Base-by-base conservation (phyloP, 2,888 invertebrate species). In the Orthosia cruda region DNA sequence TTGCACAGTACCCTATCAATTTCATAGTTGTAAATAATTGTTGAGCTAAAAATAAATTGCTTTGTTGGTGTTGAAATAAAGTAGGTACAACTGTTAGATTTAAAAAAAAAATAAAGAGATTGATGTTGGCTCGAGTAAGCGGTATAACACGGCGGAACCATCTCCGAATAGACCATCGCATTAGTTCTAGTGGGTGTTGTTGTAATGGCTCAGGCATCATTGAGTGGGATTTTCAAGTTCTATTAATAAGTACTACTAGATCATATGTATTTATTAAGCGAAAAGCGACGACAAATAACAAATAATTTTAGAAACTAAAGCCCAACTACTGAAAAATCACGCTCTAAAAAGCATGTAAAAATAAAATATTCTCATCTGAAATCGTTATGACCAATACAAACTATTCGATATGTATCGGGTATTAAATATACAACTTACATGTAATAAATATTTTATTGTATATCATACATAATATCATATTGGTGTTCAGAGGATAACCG, bases 181-280 rank as follows among this genome's bases (percentile, higher is more conserved):
- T 74, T 75, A 47, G 74, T 81, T 77, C 74, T 77, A 62, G 74
- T 77, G 77, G 74, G 77, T 74, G 81, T 52, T 74, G 81, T 52
- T 26, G 62, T 63, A 63, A 74, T 73, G 55, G 57, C 40, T 63
- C 32, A 63, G 20, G 16, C 57, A 62, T 47, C 32, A 80, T 80
- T 77, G 57, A 58, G 81, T 77, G 62, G 81, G 76, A 73, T 52
- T 15, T 45, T 47, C 13, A 52, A 62, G 9, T 72, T 80, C 62
- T 80, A 57, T 80, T 72, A 57, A 45, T 74, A 57, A 18, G 1
- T 40, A 45, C 12, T 26, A 77, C 40, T 45, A 50, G 15, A 50
- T 58, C 20, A 50, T 64, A 13, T 12, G 11, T 54, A 16, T 15
- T n/a, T 52, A 64, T 32, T 26, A 32, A 58, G 20, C 47, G 11